Conservation (phyloP, 2,113 vertebrate species). For the Pyxicephalus adspersus region DNA sequence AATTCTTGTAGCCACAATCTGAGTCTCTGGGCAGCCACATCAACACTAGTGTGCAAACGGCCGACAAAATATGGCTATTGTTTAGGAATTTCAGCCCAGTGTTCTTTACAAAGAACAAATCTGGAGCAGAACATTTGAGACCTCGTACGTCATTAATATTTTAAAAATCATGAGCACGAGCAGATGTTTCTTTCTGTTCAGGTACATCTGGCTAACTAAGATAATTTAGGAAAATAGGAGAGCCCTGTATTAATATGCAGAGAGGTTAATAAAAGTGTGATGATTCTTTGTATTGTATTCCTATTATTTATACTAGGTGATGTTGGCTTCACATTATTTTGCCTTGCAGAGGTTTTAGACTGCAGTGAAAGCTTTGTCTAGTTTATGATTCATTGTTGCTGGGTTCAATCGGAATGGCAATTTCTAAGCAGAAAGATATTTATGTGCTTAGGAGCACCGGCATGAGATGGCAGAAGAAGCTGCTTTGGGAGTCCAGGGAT, state of each 20-base stretch:
- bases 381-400: background rate
- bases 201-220: background rate
- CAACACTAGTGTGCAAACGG: background rate
- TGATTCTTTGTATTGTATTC: background rate
- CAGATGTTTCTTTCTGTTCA: slow-evolving; percentile 38
- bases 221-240: background rate
- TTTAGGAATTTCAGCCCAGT: background rate
- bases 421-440: background rate
- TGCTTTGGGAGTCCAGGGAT: too few relatives aligned
- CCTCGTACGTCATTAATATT: slow-evolving; percentile 28
- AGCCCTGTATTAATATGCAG: background rate
- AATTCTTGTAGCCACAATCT: slow-evolving; percentile 13
- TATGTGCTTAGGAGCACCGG: too few relatives aligned
- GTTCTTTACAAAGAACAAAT: slow-evolving; percentile 8
- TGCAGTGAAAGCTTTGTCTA: background rate
- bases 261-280: background rate
- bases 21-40: background rate
- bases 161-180: background rate
- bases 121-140: slow-evolving; percentile 41
- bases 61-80: background rate
- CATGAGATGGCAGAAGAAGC: too few relatives aligned
- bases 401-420: background rate
- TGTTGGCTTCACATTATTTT: background rate
- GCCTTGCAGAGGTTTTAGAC: background rate
- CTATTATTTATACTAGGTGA: background rate